Base-by-base conservation (phyloP, 2,797 vertebrate genomes). In the Poeciliopsis paucimaculata region DNA sequence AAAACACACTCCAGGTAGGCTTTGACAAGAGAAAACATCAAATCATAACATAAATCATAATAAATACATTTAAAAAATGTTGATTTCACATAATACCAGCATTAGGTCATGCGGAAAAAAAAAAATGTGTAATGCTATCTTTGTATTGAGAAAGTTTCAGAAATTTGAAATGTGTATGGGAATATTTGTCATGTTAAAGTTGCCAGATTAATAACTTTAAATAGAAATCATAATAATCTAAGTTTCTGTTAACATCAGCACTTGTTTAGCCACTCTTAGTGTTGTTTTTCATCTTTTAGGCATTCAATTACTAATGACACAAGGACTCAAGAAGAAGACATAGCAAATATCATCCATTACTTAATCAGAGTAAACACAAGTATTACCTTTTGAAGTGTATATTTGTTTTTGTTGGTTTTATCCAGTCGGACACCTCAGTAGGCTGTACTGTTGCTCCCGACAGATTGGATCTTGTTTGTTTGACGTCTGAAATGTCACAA, bases 401-500 rank as follows among this genome's bases (percentile, higher is more conserved):
- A 72, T 46, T 68, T 0, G 4, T 51, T 80, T 23, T 49, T 55
- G 43, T 73, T 62, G 2, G 45, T 71, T 77, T 76, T 78, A 83
- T 87, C 71, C 39, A 4, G 57, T 81, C 80, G 28, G 43, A 60
- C 79, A 78, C 79, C 79, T 82, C 72, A 31, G 68, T 77, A 62
- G 53, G 47, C 78, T 83, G 85, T 46, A 77, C 72, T 68, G 83
- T 82, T 77, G 60, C 75, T 87, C 77, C 73, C 84, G 90, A 91
- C 88, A 90, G 84, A 93, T 85, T 86, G 83, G 80, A 82, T 80
- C 76, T 82, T 90, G 85, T 89, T 93, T 91, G 90, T 93, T 91
- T 90, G 79, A 88, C 86, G 87, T 77, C 77, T 85, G 84, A 91
- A 93, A 94, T 92, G 91, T 90, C 92, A 90, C 81, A 73, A n/a